Evolutionary conservation across 2,113 vertebrate genomes (phyloP), one percentile per base, ranked within the genome.

Genomic region (Oplegnathus fasciatus): DNA sequence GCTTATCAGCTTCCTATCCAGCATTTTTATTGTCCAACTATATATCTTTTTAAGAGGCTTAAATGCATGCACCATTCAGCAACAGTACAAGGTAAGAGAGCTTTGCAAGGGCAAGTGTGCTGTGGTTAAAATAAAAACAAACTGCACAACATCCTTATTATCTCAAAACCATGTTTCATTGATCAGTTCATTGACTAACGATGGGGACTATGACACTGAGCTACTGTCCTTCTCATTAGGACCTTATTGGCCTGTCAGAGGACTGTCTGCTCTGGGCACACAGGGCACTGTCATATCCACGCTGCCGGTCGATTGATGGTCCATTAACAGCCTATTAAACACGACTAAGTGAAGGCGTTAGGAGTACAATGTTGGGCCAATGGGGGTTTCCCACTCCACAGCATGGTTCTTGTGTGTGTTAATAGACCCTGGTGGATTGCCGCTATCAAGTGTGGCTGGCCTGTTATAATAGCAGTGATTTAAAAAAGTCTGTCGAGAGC

Each of bases 251-350:
- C 87, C 91, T 86, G 89, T 93, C 92, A 80, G 84, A 88, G 86
- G 85, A 85, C 77, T 85, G 88, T 84, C 90, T 89, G 82, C 86
- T 88, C 87, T 78, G 84, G 75, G 85, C 90, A 73, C 87, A 73
- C 70, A 14, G 78, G 84, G 54, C 90, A 72, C 91, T 85, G 92
- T 95, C 92, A 94, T 94, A 90, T 91, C 88, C 92, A 91, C 85
- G 64, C 83, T 70, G 86, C 87, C 79, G 91, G 87, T 94, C 92
- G 90, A 94, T 94, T 91, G 91, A 94, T 93, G 90, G 89, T 85
- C 92, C 87, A 93, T 94, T 94, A 94, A 93, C 91, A 85, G 91
- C 93, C 94, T 92, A 92, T 94, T 94, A 94, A 94, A 94, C 91
- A 88, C 75, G 72, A 88, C 92, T 92, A 90, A 92, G 91, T 86